Evolutionary conservation across 2,888 invertebrate species (phyloP), one percentile per base, ranked within the genome.

Genomic region (Cephus pygmeus): DNA sequence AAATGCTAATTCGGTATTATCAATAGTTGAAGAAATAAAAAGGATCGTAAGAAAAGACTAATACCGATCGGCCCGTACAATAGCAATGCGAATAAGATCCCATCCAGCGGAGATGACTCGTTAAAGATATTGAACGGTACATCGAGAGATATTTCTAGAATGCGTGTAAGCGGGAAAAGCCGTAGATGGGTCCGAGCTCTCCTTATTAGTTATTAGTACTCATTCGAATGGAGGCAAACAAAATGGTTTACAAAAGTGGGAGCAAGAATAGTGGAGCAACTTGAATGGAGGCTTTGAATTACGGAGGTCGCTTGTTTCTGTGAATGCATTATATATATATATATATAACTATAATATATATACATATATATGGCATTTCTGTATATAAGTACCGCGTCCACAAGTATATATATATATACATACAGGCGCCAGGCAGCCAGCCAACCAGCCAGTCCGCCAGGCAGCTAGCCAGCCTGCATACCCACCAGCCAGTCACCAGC

Each of bases 211-310:
- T 87, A 86, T 88, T 86, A 87, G 86, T 86, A 79, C 80, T 79
- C 78, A 80, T 83, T 84, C 80, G 82, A 80, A 81, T 76, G 56
- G 77, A 75, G 79, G 81, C 84, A 84, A 87, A 86, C 86, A 87
- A 85, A 87, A 89, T 83, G 87, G 86, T 85, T 87, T 86, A 88
- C 87, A 87, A 88, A 87, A 82, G 83, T 82, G 84, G 80, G 83
- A 83, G 87, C 85, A 87, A 89, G 88, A 90, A 89, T 88, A 87
- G 88, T 86, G 88, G 82, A 82, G 83, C 81, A 82, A 85, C 79
- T 87, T 90, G 86, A 89, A 90, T 89, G 88, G 88, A 80, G 82
- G 84, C 87, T 89, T 90, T 89, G 88, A 89, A 88, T 89, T 87
- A 86, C 85, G 79, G 83, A 85, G 85, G 85, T 85, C 86, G 87